phyloP scores from a whole-genome alignment of 2,888 invertebrate species.

The Shargacucullia verbasci region DNA sequence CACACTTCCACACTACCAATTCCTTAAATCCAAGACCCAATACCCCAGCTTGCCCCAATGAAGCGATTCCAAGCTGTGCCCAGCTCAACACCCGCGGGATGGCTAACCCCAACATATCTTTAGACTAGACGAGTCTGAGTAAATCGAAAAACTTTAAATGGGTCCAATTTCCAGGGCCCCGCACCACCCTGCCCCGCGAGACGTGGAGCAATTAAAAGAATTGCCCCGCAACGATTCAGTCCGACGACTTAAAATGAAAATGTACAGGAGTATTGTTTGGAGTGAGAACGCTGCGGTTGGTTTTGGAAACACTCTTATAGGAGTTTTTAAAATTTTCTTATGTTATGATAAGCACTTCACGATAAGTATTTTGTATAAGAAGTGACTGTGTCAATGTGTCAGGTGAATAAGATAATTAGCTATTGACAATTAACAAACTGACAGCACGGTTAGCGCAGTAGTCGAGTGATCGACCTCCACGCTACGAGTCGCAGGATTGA shows the following conservation, averaged over 20 bases:
- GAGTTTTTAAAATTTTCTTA: no score
- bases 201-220: slow-evolving; percentile 85
- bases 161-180: slow-evolving; percentile 71
- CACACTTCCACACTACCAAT: neutral
- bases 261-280: slow-evolving; percentile 32
- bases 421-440: no score
- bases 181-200: slow-evolving; percentile 60
- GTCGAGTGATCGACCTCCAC: no score
- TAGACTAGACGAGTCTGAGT: slow-evolving; percentile 69
- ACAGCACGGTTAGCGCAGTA: no score
- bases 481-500: no score
- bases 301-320: neutral
- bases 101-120: slow-evolving; percentile 60
- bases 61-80: slow-evolving; percentile 23
- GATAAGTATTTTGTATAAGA: no score
- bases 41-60: slow-evolving; percentile 25
- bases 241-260: slow-evolving; percentile 59
- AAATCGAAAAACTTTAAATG: slow-evolving; percentile 87
- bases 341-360: no score
- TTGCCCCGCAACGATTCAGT: slow-evolving; percentile 71
- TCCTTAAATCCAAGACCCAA: slow-evolving; percentile 32
- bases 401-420: no score
- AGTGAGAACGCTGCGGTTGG: neutral
- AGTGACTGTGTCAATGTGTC: no score
- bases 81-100: slow-evolving; percentile 48